Base-by-base conservation (phyloP, 2,797 vertebrate genomes). In the Enteromius trimaculatus region DNA sequence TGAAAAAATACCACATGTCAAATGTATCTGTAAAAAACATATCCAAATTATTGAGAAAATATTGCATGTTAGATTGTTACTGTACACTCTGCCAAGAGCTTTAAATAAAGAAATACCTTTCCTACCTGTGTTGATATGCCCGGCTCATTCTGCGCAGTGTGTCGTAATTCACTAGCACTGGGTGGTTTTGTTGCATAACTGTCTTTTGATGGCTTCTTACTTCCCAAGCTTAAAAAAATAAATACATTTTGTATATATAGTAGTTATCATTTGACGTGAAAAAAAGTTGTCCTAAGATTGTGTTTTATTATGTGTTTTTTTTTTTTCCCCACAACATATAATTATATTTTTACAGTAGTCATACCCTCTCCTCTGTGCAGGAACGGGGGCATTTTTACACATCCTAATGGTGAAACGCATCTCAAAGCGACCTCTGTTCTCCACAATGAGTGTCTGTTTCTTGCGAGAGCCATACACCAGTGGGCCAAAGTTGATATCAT, bases 371-470 rank as follows among this genome's bases (percentile, higher is more conserved):
- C 84, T 93, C 31, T 47, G 86, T 7, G 72, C 16, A 0, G 72
- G 65, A 3, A n/a, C 55, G 26, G 78, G 19, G 8, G 70, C 8
- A 26, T 94, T 90, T 69, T 89, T 21, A 31, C 85, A 65, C 82
- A 89, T 85, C 85, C 83, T 91, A 81, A 99, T 94, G 85, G 0
- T 31, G 65, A 93, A 99, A 39, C 86, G 92, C 10, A 94, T 95
- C 42, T 93, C 93, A 1, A 95, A 93, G 19, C 88, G 1, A 6
- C 97, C 96, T 31, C 51, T 93, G 90, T 99, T 99, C 92, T 97
- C 94, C 29, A 99, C 90, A 0, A 66, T 90, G 77, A 99, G 92
- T 23, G 49, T 91, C 79, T 88, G 89, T 23, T 74, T 94, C 88
- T 93, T 97, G 76, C 89, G 95, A 69, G 82, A 88, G 66, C 96